phyloP scores from a whole-genome alignment of 2,113 vertebrate genomes.

The Columba livia region DNA sequence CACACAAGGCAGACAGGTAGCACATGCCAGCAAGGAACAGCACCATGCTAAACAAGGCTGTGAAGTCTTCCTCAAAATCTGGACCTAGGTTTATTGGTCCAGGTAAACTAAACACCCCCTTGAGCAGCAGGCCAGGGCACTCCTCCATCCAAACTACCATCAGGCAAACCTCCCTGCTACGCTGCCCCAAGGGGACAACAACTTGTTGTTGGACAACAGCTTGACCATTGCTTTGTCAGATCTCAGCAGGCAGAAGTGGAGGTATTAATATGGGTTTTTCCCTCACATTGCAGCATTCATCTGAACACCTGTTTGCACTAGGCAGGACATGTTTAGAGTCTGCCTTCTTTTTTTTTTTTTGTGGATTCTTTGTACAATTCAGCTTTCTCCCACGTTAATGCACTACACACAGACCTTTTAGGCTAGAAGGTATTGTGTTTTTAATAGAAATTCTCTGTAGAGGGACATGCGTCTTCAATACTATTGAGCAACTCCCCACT shows the following conservation, averaged over 20 bases:
- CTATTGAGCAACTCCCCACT: neutral
- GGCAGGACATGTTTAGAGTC: neutral
- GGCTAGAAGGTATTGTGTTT: neutral
- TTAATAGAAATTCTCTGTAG: conserved; percentile 1
- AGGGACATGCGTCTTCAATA: neutral
- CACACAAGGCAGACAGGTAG: neutral
- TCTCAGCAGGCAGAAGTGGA: neutral
- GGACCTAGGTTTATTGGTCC: neutral
- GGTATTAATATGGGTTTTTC: neutral
- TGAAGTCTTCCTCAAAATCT: neutral
- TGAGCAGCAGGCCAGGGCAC: neutral
- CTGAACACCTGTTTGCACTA: neutral
- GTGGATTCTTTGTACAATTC: neutral
- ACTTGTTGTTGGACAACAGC: neutral
- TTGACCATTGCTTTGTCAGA: neutral
- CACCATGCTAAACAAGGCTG: neutral
- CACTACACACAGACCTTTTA: neutral
- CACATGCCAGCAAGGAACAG: neutral
- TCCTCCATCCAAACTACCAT: too few species aligned
- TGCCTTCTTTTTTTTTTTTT: neutral
- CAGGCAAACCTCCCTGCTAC: neutral
- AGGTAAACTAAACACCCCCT: neutral
- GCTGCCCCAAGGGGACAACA: neutral
- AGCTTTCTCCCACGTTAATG: neutral
- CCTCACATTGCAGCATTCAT: neutral